These are phyloP conservation scores for Apis florea DNA, from an alignment of 1,140 invertebrate genomes.

Conservation along the genomic window DNA sequence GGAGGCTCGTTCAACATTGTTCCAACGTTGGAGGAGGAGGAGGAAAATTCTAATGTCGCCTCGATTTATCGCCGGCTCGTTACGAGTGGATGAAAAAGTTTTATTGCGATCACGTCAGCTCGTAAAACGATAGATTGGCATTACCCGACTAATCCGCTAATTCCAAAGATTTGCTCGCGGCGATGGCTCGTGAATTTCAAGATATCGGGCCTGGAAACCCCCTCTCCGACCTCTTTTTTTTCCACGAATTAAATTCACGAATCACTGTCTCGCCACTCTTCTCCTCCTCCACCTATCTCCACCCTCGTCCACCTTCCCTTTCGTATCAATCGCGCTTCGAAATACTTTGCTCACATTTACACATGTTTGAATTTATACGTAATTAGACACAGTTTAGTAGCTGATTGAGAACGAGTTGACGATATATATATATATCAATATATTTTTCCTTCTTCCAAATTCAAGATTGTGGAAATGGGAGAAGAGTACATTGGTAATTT, in stretches of 20 bases:
- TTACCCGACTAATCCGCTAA: constrained; percentile 48
- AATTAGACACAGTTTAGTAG: too few relatives aligned
- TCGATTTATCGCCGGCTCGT: constrained; percentile 33
- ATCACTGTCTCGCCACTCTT: constrained; percentile 19
- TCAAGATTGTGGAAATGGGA: too few relatives aligned
- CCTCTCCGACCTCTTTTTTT: background rate
- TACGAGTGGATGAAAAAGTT: constrained; percentile 45
- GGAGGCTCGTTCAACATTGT: constrained; percentile 7
- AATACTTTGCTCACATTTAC: too few relatives aligned
- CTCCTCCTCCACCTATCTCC: too few relatives aligned
- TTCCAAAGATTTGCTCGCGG: constrained; percentile 46
- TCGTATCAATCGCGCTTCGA: background rate
- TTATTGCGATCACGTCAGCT: constrained; percentile 55
- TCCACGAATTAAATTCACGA: constrained; percentile 44
- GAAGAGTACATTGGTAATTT: too few relatives aligned
- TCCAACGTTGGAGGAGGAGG: background rate
- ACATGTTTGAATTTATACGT: too few relatives aligned
- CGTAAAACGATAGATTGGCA: constrained; percentile 51
- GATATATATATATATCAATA: too few relatives aligned
- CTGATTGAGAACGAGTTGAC: too few relatives aligned
- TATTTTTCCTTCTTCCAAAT: too few relatives aligned
- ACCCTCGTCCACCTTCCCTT: background rate
- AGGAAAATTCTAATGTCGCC: constrained; percentile 38
- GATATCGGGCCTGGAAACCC: constrained; percentile 9
- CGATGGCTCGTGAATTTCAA: constrained; percentile 45